Conservation (phyloP, 2,888 invertebrate genomes). For the Stictocephala bisonia region DNA sequence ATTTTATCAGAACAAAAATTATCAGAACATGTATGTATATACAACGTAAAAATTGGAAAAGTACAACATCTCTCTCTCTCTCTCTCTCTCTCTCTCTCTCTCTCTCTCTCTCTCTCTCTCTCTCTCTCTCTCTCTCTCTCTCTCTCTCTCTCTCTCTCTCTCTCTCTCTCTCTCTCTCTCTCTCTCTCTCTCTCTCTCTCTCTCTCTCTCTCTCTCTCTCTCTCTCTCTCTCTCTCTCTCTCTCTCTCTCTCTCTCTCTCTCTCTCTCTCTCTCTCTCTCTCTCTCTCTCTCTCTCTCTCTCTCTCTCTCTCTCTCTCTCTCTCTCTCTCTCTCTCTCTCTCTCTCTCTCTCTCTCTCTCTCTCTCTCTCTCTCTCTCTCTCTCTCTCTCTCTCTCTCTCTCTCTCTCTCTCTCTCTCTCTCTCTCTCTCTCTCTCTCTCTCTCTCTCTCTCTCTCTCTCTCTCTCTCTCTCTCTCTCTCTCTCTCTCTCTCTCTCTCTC, state of each 20-base stretch:
- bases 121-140: too few relatives aligned
- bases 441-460: slow-evolving; percentile 15
- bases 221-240: slow-evolving; percentile 4
- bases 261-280: slow-evolving; percentile 9
- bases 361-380: slow-evolving; percentile 13
- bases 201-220: slow-evolving; percentile 1
- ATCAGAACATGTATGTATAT: too few relatives aligned
- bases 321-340: slow-evolving; percentile 3
- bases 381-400: slow-evolving; percentile 1
- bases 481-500: slow-evolving; percentile 16
- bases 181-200: slow-evolving; percentile 13
- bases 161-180: slow-evolving; percentile 13
- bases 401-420: slow-evolving; percentile 8
- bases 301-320: not conserved
- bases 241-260: slow-evolving; percentile 4
- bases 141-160: slow-evolving; percentile 13
- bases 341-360: slow-evolving; percentile 13
- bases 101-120: too few relatives aligned
- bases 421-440: slow-evolving; percentile 13
- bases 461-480: slow-evolving; percentile 21
- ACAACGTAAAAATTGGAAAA: too few relatives aligned
- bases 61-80: too few relatives aligned
- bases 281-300: slow-evolving; percentile 13
- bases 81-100: too few relatives aligned
- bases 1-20: too few relatives aligned